A percentile compares a stretch with the other conserved stretches of the same genome.
These are phyloP conservation scores for Pelecanus crispus DNA, from an alignment of 2,113 vertebrate species.

Conservation along the genomic window DNA sequence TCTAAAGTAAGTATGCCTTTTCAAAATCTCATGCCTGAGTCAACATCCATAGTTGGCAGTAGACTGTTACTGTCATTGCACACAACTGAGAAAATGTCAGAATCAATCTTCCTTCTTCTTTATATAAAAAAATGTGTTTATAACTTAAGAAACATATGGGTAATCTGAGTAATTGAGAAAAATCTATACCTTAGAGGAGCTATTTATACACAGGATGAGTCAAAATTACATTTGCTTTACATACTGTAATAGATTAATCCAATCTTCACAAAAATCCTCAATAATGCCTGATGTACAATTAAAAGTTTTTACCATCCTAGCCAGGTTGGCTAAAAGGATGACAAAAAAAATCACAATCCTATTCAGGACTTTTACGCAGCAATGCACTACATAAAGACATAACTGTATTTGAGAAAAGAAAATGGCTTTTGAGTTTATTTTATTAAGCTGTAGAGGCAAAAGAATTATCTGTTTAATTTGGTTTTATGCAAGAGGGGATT, in stretches of 20 bases:
- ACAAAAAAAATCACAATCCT: not conserved
- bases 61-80: not conserved
- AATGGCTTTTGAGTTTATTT: not conserved
- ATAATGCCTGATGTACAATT: not conserved
- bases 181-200: not conserved
- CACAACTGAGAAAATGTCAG: constrained; percentile 34
- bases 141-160: not conserved
- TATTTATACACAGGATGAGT: not conserved
- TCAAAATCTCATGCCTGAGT: constrained; percentile 36
- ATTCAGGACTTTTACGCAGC: not conserved
- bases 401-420: not conserved
- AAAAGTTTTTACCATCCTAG: not conserved
- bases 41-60: constrained; percentile 4
- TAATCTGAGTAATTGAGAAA: constrained; percentile 34
- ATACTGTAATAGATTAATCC: not conserved
- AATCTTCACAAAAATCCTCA: not conserved
- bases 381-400: not conserved
- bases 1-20: constrained; percentile 23
- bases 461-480: not conserved
- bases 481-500: not conserved
- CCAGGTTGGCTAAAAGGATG: not conserved
- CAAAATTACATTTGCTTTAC: not conserved
- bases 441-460: not conserved
- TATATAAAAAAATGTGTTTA: not conserved
- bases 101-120: not conserved